Evolutionary conservation across 2,888 invertebrate species (phyloP), one percentile per base, ranked within the genome.

Genomic region (Erebia aethiops): DNA sequence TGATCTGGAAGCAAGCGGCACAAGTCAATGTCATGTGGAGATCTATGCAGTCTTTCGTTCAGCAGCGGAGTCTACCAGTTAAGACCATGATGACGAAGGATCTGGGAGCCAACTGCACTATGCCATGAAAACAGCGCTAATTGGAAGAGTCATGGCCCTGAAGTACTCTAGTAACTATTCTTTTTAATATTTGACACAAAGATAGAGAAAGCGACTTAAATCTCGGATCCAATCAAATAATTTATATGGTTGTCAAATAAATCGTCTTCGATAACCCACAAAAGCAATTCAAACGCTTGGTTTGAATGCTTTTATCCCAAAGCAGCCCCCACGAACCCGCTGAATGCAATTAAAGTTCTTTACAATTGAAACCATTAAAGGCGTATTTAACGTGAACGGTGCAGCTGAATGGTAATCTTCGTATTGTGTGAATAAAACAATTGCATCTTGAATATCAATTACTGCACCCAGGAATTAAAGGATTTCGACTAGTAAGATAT

Each of bases 281-380:
- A 62, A 43, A 49, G 18, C 49, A 49, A 62, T 62, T 18, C 62
- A 62, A 62, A 21, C 13, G 14, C 46, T 21, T 11, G 49, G 62
- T 49, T 49, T 62, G 62, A 62, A 62, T 62, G 62, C 46, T 21
- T 60, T 62, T 62, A 62, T 62, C 62, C 62, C 49, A 14, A 62
- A 62, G 21, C 62, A 14, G 54, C 3, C 54, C 54, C 54, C 56
- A 18, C 46, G 11, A 46, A 49, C 14, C 62, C 49, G 21, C 14
- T 62, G 62, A 62, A 62, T 62, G 46, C 46, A 62, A 62, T 62
- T 62, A 46, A 62, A 49, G 16, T 62, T 46, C 62, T 21, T 14
- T 21, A 46, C 49, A 62, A 62, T 49, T 49, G 49, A 62, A 62
- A 18, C 62, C 46, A 62, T 62, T 49, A 49, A 49, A 62, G 62